Conservation (phyloP, 2,113 vertebrate genomes). For the Chloropsis cyanopogon region DNA sequence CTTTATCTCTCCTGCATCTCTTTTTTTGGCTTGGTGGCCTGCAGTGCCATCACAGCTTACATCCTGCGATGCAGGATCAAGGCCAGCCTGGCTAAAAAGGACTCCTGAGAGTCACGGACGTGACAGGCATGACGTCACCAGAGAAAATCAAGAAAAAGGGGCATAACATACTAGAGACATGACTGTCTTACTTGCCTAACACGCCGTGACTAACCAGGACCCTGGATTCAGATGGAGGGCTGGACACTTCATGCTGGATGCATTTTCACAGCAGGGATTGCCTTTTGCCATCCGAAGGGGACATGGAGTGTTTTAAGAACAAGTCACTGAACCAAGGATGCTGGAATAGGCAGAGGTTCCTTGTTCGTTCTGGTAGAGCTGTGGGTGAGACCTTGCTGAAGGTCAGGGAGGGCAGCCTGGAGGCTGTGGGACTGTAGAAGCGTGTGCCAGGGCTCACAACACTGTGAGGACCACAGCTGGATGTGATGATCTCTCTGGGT, state of each 20-base stretch:
- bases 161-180: slow-evolving; percentile 43
- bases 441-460: neutral
- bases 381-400: neutral
- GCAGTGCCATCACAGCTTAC: slow-evolving; percentile 76
- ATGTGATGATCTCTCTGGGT: neutral
- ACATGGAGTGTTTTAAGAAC: neutral
- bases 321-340: slow-evolving; percentile 38
- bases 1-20: slow-evolving; percentile 77
- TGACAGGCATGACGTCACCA: neutral
- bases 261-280: slow-evolving; percentile 29
- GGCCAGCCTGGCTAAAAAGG: slow-evolving; percentile 72
- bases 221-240: neutral
- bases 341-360: slow-evolving; percentile 54
- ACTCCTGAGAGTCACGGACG: slow-evolving; percentile 15
- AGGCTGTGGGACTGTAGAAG: neutral
- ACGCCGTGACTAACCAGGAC: slow-evolving; percentile 17
- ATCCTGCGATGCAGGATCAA: slow-evolving; percentile 74
- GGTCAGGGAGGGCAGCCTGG: neutral
- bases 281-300: neutral
- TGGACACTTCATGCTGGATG: neutral
- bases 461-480: neutral
- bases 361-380: neutral
- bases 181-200: slow-evolving; percentile 51
- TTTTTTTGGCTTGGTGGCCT: slow-evolving; percentile 77
- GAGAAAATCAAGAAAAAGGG: neutral